Evolutionary conservation across 1,140 invertebrate genomes (phyloP), one percentile per base, ranked within the genome.

Genomic region (Halictus rubicundus): DNA sequence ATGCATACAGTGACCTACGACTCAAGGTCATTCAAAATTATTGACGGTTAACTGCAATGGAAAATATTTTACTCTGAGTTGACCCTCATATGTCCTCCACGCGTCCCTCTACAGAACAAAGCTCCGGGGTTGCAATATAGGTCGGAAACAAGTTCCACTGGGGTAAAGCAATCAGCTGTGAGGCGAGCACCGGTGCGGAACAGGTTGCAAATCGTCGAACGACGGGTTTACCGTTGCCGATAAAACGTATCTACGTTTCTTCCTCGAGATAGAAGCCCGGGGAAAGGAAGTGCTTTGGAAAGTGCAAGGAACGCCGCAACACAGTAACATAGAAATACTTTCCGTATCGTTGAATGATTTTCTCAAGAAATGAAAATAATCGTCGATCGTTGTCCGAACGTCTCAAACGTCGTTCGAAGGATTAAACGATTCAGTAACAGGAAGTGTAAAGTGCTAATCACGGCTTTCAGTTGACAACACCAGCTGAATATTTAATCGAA

Each of bases 181-280:
- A 42, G 54, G 77, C 2, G 32, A 32, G 32, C 49, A 27, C 76
- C 27, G 57, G 23, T n/a, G 71, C 39, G 60, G 64, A 81, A 82
- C 82, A 57, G 59, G 80, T 74, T 74, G 73, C 49, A 63, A 82
- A 79, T 78, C 52, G 19, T 46, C 54, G 46, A 82, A 57, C 69
- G 42, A 61, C 65, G 60, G 21, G 78, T 88, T 87, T 82, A 88
- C 83, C 74, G 87, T 87, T 84, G 77, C 27, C 69, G 88, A 88
- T 88, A 88, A 85, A 66, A 68, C 61, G 32, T 81, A 80, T 87
- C 78, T 77, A 8, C 60, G 52, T 42, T 68, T 32, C 66, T 85
- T 85, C 52, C 61, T 46, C 37, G 37, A 27, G 76, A 46, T 57
- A 23, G 57, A 74, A 23, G 3, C 5, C 46, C 14, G 1, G 23